Conservation (phyloP, 2,888 invertebrate species). For the Chromoteleia sp. region DNA sequence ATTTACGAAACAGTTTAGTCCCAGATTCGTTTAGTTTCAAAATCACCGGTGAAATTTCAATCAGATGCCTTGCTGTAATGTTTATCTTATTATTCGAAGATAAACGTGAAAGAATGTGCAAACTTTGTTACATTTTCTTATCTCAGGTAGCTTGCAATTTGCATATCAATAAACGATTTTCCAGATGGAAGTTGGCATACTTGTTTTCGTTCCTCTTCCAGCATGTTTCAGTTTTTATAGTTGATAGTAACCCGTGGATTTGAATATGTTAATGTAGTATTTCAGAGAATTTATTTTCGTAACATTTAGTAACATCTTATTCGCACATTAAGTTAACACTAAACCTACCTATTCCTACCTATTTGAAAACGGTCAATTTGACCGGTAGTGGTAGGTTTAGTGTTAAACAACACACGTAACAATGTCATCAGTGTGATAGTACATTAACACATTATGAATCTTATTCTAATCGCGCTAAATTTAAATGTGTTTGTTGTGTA, state of each 20-base stretch:
- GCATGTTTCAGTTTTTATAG: conserved; percentile 7
- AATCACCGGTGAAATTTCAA: background rate
- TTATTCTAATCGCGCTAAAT: no score
- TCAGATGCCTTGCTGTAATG: background rate
- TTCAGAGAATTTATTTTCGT: no score
- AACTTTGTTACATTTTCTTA: conserved; percentile 18
- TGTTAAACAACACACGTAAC: no score
- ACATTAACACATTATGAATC: no score
- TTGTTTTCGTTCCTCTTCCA: conserved; percentile 1
- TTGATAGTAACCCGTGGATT: conserved; percentile 9
- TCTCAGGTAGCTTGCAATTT: conserved; percentile 19
- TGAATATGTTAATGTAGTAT: conserved; percentile 9
- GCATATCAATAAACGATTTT: conserved; percentile 48
- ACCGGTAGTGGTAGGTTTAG: no score
- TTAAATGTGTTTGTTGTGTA: no score
- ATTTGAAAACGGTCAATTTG: no score
- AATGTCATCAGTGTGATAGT: no score
- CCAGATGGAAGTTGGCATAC: conserved; percentile 13
- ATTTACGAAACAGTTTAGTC: no score
- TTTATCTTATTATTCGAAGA: conserved; percentile 23
- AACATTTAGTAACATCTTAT: no score
- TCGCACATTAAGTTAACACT: no score
- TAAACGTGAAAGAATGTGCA: conserved; percentile 13
- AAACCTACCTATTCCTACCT: no score
- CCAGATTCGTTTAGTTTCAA: background rate